Percentiles rank a stretch among this genome's conserved stretches.
phyloP scores from a whole-genome alignment of 2,797 vertebrate species.

The Cyprinella venusta region DNA sequence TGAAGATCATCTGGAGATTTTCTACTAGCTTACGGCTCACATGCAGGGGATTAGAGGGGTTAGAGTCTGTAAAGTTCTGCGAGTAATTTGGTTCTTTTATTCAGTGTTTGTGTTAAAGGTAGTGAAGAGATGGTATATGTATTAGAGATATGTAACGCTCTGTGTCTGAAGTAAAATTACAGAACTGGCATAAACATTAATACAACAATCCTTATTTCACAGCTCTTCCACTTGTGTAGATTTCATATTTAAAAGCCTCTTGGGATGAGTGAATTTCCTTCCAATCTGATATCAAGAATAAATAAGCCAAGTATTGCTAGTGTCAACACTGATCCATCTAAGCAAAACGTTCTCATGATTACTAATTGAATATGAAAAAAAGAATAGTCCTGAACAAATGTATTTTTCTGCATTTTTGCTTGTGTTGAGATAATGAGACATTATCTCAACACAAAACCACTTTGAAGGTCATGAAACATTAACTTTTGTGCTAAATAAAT shows the following conservation, averaged over 20 bases:
- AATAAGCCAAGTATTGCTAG: not conserved
- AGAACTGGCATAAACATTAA: not conserved
- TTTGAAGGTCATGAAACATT: not conserved
- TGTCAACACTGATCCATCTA: not conserved
- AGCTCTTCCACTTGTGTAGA: not conserved
- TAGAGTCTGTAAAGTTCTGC: slow-evolving; percentile 44
- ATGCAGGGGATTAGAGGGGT: slow-evolving; percentile 84
- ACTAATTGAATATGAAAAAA: not conserved
- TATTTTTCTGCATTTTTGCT: not conserved
- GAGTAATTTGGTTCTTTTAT: slow-evolving; percentile 13
- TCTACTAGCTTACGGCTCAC: slow-evolving; percentile 90
- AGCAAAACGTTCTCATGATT: not conserved
- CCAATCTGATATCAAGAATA: not conserved
- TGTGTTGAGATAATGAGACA: not conserved
- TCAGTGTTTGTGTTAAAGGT: not conserved
- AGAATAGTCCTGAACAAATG: not conserved
- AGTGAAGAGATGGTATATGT: not conserved
- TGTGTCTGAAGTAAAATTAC: not conserved
- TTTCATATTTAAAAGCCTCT: not conserved
- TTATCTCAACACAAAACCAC: not conserved
- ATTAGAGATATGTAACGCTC: not conserved
- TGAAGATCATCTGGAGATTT: slow-evolving; percentile 83
- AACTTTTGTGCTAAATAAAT: not conserved
- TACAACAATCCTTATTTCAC: not conserved
- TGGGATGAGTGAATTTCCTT: not conserved